Evolutionary conservation across 2,888 invertebrate species (phyloP).

Genomic region (Cancer borealis): DNA sequence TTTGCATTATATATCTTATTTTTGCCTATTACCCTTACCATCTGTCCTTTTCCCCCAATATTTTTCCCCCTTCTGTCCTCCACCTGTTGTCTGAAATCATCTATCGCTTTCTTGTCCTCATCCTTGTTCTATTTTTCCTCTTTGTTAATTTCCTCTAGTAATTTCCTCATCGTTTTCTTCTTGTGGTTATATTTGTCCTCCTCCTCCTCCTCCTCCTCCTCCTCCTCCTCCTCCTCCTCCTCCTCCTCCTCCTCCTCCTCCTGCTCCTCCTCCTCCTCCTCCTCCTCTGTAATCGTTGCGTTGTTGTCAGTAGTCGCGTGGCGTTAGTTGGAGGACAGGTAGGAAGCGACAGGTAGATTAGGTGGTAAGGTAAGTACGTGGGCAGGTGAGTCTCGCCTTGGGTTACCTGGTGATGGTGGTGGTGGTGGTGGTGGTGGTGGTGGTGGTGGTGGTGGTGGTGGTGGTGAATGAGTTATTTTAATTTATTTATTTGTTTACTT

Average conservation of each 20-base stretch:
- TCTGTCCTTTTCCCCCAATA: background rate
- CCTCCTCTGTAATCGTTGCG: background rate
- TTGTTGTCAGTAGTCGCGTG: background rate
- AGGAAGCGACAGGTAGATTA: slow-evolving; percentile 22
- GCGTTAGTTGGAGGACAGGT: background rate
- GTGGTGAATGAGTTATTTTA: background rate
- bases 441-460: background rate
- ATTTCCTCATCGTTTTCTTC: background rate
- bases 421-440: background rate
- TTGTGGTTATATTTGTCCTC: background rate
- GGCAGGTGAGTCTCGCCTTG: slow-evolving; percentile 4
- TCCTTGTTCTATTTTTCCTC: background rate
- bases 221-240: background rate
- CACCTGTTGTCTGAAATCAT: background rate
- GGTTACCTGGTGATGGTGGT: slow-evolving; percentile 9
- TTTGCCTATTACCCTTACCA: background rate
- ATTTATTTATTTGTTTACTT: too few species aligned
- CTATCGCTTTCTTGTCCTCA: background rate
- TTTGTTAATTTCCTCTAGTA: background rate
- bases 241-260: background rate
- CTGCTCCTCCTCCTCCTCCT: background rate
- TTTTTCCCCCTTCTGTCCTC: background rate
- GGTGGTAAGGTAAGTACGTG: slow-evolving; percentile 38
- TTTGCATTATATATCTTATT: background rate
- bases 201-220: background rate